Evolutionary conservation across 2,888 invertebrate genomes (phyloP), one percentile per base, ranked within the genome.

Genomic region (Drosophila monieri): DNA sequence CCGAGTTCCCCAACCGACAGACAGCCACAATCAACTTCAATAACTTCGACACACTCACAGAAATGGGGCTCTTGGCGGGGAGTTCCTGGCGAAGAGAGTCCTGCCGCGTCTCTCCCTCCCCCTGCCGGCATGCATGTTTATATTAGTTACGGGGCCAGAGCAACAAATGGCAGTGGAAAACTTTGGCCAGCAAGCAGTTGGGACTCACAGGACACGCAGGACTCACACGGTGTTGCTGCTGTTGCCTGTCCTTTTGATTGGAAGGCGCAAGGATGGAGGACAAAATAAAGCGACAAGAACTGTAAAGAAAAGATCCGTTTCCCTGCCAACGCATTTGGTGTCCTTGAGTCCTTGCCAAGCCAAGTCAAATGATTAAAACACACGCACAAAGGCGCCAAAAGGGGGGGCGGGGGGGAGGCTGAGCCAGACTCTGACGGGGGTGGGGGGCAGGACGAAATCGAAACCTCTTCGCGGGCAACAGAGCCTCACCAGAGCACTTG

Each of bases 1-100:
- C 53, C n/a, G 23, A 15, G 30, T 6, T 12, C 12, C 54, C 44
- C 71, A 72, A 18, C 18, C 18, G 65, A 58, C 71, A 67, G 43
- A 68, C 62, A 43, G 12, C 68, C 76, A 78, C 70, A 78, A 73
- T 76, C 70, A 77, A 77, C 78, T 78, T 70, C 67, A 77, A 78
- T 75, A 78, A 68, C 76, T 67, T 67, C 35, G 35, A n/a, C 35
- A 35, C 35, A 35, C 35, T 21, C 52, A 41, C 30, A 15, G 56
- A 43, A 37, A 18, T 39, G 18, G 39, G 15, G n/a, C 6, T 39
- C n/a, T n/a, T 21, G 6, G 8, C 25, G 27, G 48, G 53, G 27
- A 37, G 52, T 32, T 46, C 48, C 64, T 64, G 71, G 2, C 6
- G 25, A 25, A 6, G 6, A 25, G 25, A 6, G 6, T 25, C 25